Conservation (phyloP, 2,888 invertebrate species). For the Mactromeris polynyma region DNA sequence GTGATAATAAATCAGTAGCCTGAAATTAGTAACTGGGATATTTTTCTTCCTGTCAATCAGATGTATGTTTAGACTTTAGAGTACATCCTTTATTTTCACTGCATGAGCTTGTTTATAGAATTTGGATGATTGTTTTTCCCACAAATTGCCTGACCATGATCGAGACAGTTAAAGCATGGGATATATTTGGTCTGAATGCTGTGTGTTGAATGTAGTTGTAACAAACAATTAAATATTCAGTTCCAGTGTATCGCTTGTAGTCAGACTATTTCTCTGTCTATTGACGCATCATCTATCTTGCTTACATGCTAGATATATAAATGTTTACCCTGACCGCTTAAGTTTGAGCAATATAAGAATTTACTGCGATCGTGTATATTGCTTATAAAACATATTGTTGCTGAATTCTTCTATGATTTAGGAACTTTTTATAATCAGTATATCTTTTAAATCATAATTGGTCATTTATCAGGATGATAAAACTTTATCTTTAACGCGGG, state of each 20-base stretch:
- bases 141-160: neutral
- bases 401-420: too few species aligned
- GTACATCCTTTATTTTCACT: neutral
- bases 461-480: too few species aligned
- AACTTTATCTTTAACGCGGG: too few species aligned
- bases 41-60: neutral
- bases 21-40: neutral
- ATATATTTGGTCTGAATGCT: neutral
- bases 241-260: neutral
- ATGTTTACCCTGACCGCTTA: neutral
- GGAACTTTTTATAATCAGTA: too few species aligned
- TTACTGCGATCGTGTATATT: neutral
- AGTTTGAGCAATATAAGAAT: neutral
- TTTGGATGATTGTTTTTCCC: neutral
- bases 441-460: too few species aligned
- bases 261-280: neutral
- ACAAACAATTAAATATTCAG: neutral
- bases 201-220: neutral
- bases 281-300: neutral
- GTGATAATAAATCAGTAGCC: neutral
- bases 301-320: neutral
- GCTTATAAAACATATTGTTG: too few species aligned
- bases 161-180: neutral
- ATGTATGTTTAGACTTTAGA: neutral
- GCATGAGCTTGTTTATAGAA: neutral